Evolutionary conservation across 1,140 invertebrate species (phyloP).

Genomic region (Heliconius nattereri): DNA sequence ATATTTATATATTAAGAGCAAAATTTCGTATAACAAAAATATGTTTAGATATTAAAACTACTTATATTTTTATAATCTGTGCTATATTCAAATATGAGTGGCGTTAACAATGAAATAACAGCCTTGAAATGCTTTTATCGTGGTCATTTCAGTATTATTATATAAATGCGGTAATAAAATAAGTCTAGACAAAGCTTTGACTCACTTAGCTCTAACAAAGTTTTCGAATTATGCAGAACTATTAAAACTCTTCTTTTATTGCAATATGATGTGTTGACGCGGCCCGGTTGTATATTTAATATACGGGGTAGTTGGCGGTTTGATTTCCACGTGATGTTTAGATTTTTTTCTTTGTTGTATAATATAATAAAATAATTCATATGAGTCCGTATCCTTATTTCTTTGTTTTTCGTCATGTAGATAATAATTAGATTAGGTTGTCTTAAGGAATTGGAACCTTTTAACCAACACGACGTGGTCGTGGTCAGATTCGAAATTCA

Average conservation of each 20-base stretch:
- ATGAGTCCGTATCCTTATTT: too few species aligned
- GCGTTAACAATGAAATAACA: not conserved
- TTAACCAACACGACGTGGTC: too few species aligned
- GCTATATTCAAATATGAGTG: not conserved
- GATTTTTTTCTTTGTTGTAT: too few species aligned
- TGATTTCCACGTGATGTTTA: too few species aligned
- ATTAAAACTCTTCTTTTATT: not conserved
- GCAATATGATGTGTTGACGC: not conserved
- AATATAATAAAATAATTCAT: too few species aligned
- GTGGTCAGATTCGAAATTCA: too few species aligned
- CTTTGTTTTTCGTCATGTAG: too few species aligned
- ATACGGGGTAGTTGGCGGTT: too few species aligned
- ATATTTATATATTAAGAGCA: too few species aligned
- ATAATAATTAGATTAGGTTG: too few species aligned
- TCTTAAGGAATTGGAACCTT: too few species aligned
- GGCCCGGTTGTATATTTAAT: too few species aligned
- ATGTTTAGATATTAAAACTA: not conserved
- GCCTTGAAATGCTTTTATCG: conserved; percentile 7
- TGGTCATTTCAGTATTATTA: conserved; percentile 13
- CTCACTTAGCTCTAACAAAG: conserved; percentile 3
- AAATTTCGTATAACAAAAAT: not conserved
- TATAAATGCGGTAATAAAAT: conserved; percentile 12
- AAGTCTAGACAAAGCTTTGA: conserved; percentile 11
- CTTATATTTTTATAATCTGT: not conserved
- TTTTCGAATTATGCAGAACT: not conserved